Conservation (phyloP, 2,888 invertebrate species). For the Drosophila putrida region DNA sequence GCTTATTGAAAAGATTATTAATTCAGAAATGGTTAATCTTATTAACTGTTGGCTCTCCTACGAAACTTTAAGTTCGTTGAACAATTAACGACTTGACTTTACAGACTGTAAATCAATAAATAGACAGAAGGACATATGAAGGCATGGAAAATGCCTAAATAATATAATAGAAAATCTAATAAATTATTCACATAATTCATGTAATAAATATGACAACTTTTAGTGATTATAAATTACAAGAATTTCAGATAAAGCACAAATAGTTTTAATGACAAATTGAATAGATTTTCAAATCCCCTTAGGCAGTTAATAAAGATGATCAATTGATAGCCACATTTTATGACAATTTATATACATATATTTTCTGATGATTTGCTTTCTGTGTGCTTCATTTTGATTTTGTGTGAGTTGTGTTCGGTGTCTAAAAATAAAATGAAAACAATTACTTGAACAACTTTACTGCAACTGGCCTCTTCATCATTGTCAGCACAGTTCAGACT, state of each 20-base stretch:
- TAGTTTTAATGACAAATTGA: not conserved
- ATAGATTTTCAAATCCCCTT: not conserved
- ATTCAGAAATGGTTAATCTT: not conserved
- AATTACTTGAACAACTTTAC: conserved; percentile 34
- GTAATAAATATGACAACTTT: not conserved
- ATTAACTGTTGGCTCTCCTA: too few relatives aligned
- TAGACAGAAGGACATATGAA: too few relatives aligned
- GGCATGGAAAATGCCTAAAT: too few relatives aligned
- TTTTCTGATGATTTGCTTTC: conserved; percentile 30
- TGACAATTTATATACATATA: conserved; percentile 18
- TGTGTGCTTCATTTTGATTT: conserved; percentile 11
- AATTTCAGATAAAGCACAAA: not conserved
- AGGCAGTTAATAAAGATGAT: not conserved
- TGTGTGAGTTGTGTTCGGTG: not conserved
- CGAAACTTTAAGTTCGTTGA: not conserved
- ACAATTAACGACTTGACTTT: not conserved
- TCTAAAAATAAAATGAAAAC: conserved; percentile 22
- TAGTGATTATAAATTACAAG: not conserved
- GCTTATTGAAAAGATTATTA: not conserved
- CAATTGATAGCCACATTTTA: conserved; percentile 15
- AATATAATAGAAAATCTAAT: not conserved
- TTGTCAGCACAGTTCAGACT: conserved; percentile 42
- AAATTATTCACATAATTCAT: not conserved
- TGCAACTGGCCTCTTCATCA: conserved; percentile 34
- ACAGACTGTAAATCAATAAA: too few relatives aligned